A percentile compares a stretch with the other conserved stretches of the same genome.
These are phyloP conservation scores for Neostethus bicornis DNA, from an alignment of 2,797 vertebrate genomes.

Conservation along the genomic window DNA sequence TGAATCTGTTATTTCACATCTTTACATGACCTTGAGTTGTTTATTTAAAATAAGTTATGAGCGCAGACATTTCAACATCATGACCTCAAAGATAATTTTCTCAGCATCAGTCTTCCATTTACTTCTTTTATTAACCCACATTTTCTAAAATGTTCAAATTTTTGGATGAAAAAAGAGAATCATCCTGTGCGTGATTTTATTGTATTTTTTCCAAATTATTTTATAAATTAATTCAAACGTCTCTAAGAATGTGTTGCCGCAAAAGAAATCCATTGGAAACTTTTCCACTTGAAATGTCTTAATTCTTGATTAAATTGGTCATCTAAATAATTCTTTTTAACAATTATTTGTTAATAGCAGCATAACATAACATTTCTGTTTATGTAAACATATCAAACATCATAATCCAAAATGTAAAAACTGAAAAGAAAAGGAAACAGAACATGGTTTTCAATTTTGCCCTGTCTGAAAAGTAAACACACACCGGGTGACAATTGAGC, in stretches of 20 bases:
- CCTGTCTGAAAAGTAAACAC: neutral
- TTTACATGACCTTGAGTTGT: neutral
- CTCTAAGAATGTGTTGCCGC: neutral
- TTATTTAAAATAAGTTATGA: neutral
- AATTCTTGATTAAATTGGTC: neutral
- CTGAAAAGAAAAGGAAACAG: neutral
- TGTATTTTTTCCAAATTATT: no score
- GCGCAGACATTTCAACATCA: neutral
- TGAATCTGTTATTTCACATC: no score
- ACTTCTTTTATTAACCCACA: neutral
- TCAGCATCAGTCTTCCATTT: neutral
- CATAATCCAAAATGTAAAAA: neutral
- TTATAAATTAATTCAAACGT: neutral
- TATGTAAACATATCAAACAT: neutral
- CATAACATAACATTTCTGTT: neutral
- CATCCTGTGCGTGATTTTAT: no score
- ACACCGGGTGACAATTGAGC: neutral
- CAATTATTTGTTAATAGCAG: slow-evolving; percentile 2
- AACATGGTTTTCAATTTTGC: neutral
- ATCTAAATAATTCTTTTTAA: neutral
- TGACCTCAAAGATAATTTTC: neutral
- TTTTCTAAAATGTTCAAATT: neutral
- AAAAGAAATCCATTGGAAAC: neutral
- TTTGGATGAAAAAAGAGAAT: neutral
- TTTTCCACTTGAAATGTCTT: neutral